Evolutionary conservation across 2,888 invertebrate genomes (phyloP).

Genomic region (Crossocerus cetratus): DNA sequence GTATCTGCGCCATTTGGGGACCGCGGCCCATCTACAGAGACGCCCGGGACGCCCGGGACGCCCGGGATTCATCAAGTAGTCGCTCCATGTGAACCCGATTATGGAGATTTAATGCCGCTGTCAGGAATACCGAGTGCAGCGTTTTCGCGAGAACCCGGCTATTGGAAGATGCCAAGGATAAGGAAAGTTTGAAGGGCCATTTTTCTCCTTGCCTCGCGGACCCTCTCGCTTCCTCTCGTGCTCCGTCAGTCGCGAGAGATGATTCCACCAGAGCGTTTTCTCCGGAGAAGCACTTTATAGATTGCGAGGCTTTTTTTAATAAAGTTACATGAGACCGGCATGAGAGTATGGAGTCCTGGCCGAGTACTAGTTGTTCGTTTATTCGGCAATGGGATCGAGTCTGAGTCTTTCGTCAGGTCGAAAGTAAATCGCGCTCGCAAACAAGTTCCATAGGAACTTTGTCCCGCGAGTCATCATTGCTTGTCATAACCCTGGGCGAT

Average conservation of each 20-base stretch:
- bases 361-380: constrained; percentile 10
- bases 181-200: constrained; percentile 3
- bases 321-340: constrained; percentile 15
- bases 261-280: neutral
- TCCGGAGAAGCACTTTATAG: neutral
- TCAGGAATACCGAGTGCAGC: neutral
- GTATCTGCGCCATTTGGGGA: no score
- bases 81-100: neutral
- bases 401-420: constrained; percentile 15
- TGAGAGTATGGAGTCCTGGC: constrained; percentile 12
- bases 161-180: neutral
- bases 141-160: neutral
- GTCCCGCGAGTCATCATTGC: neutral
- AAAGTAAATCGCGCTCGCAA: constrained; percentile 33
- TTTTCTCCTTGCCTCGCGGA: neutral
- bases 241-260: neutral
- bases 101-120: neutral
- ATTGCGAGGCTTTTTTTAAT: constrained; percentile 37
- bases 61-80: no score
- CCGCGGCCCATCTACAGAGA: no score
- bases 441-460: constrained; percentile 40
- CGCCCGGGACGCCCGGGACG: no score
- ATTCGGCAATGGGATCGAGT: constrained; percentile 15
- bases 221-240: no score
- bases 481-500: no score